Conservation (phyloP, 2,888 invertebrate genomes). For the Metopia argyrocephala region DNA sequence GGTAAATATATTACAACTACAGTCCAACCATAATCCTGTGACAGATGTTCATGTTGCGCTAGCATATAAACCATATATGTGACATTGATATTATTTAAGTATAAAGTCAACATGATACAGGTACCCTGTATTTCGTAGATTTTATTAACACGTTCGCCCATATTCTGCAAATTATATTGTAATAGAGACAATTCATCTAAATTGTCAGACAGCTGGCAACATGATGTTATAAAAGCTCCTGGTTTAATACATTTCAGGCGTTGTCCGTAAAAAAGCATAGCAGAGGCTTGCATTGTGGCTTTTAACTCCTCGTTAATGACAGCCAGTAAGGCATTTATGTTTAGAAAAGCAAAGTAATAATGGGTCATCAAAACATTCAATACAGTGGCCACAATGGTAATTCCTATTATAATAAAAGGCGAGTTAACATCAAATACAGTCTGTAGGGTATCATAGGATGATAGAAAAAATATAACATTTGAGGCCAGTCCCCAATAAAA, state of each 20-base stretch:
- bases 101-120: constrained; percentile 24
- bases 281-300: constrained; percentile 6
- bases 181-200: constrained; percentile 36
- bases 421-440: background rate
- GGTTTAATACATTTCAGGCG: background rate
- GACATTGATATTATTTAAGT: constrained; percentile 43
- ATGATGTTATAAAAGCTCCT: constrained; percentile 4
- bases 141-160: constrained; percentile 23
- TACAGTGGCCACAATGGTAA: background rate
- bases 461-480: background rate
- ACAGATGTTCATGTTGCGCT: background rate
- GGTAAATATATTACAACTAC: background rate
- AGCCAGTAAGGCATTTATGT: background rate
- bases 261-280: background rate
- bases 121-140: constrained; percentile 41
- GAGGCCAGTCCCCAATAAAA: constrained; percentile 25
- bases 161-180: constrained; percentile 17
- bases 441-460: background rate
- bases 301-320: constrained; percentile 30
- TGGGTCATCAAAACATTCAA: constrained; percentile 29
- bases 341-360: constrained; percentile 19
- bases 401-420: background rate
- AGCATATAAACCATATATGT: constrained; percentile 31
- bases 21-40: background rate
- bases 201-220: constrained; percentile 35